A percentile compares a stretch with the other conserved stretches of the same genome.
These are phyloP conservation scores for Poeciliopsis infans DNA, from an alignment of 2,797 vertebrate species.

Conservation along the genomic window DNA sequence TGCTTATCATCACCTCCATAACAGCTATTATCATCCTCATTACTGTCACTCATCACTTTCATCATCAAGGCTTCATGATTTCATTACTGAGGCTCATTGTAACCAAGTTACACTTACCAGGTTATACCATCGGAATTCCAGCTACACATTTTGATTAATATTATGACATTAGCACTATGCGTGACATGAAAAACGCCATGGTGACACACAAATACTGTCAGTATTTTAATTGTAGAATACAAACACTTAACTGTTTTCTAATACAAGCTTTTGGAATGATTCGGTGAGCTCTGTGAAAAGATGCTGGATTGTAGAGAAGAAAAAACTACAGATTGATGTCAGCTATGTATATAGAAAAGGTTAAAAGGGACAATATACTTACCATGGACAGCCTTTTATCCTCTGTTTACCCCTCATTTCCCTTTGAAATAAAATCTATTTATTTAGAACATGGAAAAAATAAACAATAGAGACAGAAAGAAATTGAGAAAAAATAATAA, in stretches of 20 bases:
- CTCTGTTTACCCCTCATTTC: neutral
- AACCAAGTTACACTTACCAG: neutral
- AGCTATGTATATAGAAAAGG: neutral
- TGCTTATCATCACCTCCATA: neutral
- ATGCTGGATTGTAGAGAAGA: neutral
- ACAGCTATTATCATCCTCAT: neutral
- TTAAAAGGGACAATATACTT: neutral
- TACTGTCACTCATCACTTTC: constrained; percentile 17
- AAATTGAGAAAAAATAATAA: too few species aligned
- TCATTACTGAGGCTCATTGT: constrained; percentile 4
- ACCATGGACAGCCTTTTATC: neutral
- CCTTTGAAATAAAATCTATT: too few species aligned
- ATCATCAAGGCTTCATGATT: constrained; percentile 11
- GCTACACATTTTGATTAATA: neutral
- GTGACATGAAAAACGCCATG: neutral
- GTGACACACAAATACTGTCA: neutral
- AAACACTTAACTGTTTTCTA: neutral
- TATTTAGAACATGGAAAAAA: too few species aligned
- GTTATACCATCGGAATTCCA: neutral
- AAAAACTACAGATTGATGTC: neutral
- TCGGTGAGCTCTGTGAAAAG: neutral
- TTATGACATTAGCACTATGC: neutral
- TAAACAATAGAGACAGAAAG: too few species aligned
- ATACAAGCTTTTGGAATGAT: neutral
- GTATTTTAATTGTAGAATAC: neutral